Percentiles rank a stretch among this genome's conserved stretches.
These are phyloP conservation scores for Halocynthia roretzi DNA, from an alignment of 23 tunicate genomes.

Conservation along the genomic window DNA sequence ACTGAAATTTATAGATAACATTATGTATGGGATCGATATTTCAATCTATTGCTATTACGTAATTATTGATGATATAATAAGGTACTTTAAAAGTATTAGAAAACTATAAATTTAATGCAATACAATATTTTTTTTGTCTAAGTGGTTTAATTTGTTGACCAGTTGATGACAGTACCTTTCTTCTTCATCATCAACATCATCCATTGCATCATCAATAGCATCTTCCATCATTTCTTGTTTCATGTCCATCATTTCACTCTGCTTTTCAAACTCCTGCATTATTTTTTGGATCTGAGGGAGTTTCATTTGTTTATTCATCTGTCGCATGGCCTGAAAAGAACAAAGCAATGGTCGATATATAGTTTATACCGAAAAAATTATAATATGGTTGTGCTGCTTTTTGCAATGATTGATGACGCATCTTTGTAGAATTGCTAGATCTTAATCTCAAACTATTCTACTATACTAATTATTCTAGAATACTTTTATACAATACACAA, in stretches of 20 bases:
- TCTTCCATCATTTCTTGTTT: slow-evolving; percentile 99
- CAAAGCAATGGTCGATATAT: background rate
- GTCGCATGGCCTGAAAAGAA: slow-evolving; percentile 79
- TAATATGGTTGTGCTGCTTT: no score
- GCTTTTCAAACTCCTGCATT: slow-evolving; percentile 96
- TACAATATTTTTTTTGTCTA: background rate
- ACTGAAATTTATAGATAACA: slow-evolving; percentile 18
- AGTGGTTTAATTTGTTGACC: background rate
- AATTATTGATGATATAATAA: no score
- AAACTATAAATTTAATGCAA: no score
- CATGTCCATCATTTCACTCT: slow-evolving; percentile 94
- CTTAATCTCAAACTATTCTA: no score
- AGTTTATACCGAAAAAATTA: no score
- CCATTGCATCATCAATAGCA: slow-evolving; percentile 99
- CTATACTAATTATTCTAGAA: no score
- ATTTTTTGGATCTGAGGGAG: slow-evolving; percentile 99
- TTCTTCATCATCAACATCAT: slow-evolving; percentile 93
- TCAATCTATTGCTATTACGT: no score
- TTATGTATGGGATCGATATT: no score
- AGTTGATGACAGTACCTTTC: slow-evolving; percentile 54
- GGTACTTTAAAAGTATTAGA: no score
- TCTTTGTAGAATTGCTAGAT: no score
- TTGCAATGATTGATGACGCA: no score
- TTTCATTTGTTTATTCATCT: slow-evolving; percentile 98
- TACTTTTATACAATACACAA: no score